Base-by-base conservation (phyloP, 2,888 invertebrate genomes). In the Polyommatus icarus region DNA sequence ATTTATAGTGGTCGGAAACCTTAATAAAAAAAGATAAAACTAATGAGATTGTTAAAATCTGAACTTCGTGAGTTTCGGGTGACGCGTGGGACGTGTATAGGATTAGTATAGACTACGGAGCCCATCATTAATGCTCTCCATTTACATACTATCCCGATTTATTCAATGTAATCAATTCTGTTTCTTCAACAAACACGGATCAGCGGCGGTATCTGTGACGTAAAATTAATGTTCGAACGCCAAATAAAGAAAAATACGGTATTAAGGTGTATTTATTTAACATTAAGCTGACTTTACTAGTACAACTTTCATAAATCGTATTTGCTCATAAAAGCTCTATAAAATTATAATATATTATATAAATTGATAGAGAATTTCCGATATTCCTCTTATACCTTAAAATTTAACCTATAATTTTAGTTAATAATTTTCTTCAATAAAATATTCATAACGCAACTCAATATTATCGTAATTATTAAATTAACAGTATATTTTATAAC, bases 41-140 rank as follows among this genome's bases (percentile, higher is more conserved):
- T 77, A 77, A 77, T 77, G 77, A 77, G 77, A 73, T 73, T 72
- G 72, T 77, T 77, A 59, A 73, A 57, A 59, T 59, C 72, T 77
- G 72, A 77, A 77, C 77, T 77, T 77, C 57, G 72, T 59, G 72
- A 54, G 72, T 77, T 77, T 72, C 24, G 75, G 75, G 75, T 75
- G 50, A 59, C 40, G 77, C 71, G 77, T 77, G 71, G 72, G 77
- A 77, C 54, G 71, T 40, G 8, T 36, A 77, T 15, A 18, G 61
- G 71, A 50, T 77, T 71, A 71, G 71, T 40, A 36, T 36, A 4
- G 71, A n/a, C n/a, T 54, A 18, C 15, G 20, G 59, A 32, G 18
- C 32, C 20, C 40, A 57, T 57, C 57, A 18, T 72, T 77, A 40
- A 72, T 57, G 72, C 24, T 57, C 8, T 75, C 6, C 50, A 54